Conservation (phyloP, 2,797 vertebrate genomes). For the Coracias cyanogaster region DNA sequence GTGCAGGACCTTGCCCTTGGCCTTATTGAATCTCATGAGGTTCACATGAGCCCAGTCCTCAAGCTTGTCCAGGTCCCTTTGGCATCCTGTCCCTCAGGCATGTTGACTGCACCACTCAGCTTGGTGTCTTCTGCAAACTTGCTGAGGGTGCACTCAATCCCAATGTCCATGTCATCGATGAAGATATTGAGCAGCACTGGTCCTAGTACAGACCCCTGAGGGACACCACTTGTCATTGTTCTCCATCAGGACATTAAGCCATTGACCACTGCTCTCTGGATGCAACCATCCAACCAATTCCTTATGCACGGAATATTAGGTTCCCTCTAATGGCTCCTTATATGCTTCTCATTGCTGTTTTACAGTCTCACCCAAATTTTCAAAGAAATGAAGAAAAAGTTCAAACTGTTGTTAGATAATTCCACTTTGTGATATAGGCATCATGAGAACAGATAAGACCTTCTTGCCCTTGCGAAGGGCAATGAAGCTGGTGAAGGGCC, state of each 20-base stretch:
- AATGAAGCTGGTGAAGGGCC: no score
- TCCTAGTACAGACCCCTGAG: not conserved
- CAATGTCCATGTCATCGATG: no score
- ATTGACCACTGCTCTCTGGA: not conserved
- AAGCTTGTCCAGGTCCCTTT: not conserved
- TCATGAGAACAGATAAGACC: not conserved
- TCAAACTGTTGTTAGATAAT: not conserved
- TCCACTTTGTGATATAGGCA: not conserved
- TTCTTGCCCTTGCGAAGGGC: not conserved
- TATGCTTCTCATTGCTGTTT: not conserved
- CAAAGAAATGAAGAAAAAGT: not conserved
- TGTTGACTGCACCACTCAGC: not conserved
- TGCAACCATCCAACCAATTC: not conserved
- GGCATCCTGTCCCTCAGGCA: not conserved
- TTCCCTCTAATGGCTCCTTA: not conserved
- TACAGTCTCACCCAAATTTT: not conserved
- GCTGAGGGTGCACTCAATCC: not conserved
- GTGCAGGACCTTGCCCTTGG: not conserved
- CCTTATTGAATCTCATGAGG: not conserved
- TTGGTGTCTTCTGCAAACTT: not conserved
- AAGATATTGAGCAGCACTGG: not conserved
- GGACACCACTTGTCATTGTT: not conserved
- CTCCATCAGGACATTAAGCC: not conserved
- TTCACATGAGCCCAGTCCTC: not conserved
- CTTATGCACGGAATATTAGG: no score